Base-by-base conservation (phyloP, 2,797 vertebrate genomes). In the Ctenosaura bakeri region DNA sequence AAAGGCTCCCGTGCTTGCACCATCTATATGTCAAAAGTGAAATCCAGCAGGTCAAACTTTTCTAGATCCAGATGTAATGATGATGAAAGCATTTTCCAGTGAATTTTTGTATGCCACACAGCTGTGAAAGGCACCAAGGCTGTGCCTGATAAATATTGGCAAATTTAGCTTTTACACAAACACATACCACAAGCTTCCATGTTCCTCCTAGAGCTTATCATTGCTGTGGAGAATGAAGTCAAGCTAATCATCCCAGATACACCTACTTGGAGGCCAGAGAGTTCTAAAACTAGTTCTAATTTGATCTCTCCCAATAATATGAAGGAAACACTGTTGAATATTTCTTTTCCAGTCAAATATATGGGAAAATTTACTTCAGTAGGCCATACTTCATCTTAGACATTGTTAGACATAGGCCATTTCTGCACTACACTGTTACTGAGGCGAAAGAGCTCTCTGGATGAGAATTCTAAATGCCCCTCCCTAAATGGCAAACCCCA, bases 351-450 rank as follows among this genome's bases (percentile, higher is more conserved):
- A 13, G 29, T 89, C 59, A 42, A 62, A 29, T 86, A 59, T 35
- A 62, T 78, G 46, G 46, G 26, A 22, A 90, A 93, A 94, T 29
- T 46, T 35, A 92, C 88, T 78, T 92, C 29, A 79, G 66, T 87
- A 64, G 73, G 59, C 59, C 56, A 91, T 88, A 76, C 32, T 20
- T 8, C 24, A 0, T 13, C 29, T 16, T 62, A 42, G 18, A 71
- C 38, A 38, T 12, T 73, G 38, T 14, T 46, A 46, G 42, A 46
- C 42, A 46, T 46, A 46, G 42, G 42, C 42, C 2, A 46, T 46
- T 46, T 46, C 42, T 46, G 42, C 42, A 46, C 42, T 4, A 46
- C 42, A 46, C 42, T 46, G 42, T 46, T 46, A 46, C 4, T 46
- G 42, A 46, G 42, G 42, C 42, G 2, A 4, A 46, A 46, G 42